phyloP scores from a whole-genome alignment of 2,888 invertebrate species.

The Petrolisthes cinctipes region DNA sequence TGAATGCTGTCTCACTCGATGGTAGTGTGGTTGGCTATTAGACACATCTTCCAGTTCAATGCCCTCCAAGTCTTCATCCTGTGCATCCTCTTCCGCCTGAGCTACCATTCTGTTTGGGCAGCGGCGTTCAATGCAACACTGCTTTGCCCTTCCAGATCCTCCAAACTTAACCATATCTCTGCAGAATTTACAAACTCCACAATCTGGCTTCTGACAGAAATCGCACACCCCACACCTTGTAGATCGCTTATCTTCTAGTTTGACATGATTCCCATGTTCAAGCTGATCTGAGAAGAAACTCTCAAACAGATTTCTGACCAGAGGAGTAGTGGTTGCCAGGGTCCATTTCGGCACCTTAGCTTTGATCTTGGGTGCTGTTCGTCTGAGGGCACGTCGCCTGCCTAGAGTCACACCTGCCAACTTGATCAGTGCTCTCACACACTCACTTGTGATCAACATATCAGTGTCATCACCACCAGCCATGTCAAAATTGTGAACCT shows the following conservation, averaged over 20 bases:
- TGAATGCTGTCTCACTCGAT: constrained; percentile 48
- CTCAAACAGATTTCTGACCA: constrained; percentile 83
- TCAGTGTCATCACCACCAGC: constrained; percentile 75
- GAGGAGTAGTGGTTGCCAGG: constrained; percentile 83
- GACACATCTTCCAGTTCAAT: constrained; percentile 31
- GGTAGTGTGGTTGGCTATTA: constrained; percentile 6
- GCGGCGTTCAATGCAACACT: constrained; percentile 77
- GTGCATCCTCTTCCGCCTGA: constrained; percentile 70
- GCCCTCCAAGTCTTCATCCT: constrained; percentile 62
- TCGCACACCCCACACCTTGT: constrained; percentile 84
- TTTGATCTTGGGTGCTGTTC: constrained; percentile 66
- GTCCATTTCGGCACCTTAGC: constrained; percentile 75
- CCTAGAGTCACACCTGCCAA: constrained; percentile 82
- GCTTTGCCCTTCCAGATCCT: constrained; percentile 77
- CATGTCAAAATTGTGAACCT: constrained; percentile 74
- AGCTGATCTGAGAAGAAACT: constrained; percentile 81
- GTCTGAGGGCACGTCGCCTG: constrained; percentile 74
- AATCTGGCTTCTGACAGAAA: constrained; percentile 82
- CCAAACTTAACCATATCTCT: constrained; percentile 85
- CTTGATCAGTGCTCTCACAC: constrained; percentile 81
- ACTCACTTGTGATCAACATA: constrained; percentile 79
- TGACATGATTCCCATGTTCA: constrained; percentile 69
- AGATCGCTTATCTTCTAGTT: constrained; percentile 72
- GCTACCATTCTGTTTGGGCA: constrained; percentile 82
- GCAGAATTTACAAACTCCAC: constrained; percentile 81